Evolutionary conservation across 2,113 vertebrate species (phyloP).

Genomic region (Tringa solitaria): DNA sequence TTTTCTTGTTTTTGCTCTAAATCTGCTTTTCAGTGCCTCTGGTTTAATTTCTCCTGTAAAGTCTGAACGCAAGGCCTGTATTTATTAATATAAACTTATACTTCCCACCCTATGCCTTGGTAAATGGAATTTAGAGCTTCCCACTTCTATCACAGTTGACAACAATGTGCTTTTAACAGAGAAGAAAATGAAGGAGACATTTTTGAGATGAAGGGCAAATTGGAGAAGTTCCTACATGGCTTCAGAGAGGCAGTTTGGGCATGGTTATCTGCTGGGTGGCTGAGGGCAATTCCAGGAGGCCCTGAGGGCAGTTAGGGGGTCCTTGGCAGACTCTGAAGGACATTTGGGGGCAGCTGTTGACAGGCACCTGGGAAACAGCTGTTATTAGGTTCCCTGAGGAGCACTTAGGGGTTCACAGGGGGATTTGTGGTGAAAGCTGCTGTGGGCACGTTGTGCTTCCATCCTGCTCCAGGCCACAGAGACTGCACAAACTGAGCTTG

Average conservation of each 20-base stretch:
- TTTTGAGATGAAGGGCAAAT: not conserved
- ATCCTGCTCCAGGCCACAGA: not conserved
- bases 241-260: not conserved
- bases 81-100: not conserved
- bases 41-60: not conserved
- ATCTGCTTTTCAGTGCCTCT: not conserved
- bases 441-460: fast-evolving
- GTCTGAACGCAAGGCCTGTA: not conserved
- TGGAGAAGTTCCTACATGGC: not conserved
- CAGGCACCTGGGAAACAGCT: not conserved
- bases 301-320: not conserved
- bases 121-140: not conserved
- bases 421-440: not conserved
- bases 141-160: not conserved
- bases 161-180: not conserved
- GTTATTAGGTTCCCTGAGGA: not conserved
- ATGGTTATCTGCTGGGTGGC: not conserved
- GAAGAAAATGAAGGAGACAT: not conserved
- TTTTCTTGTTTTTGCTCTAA: not conserved
- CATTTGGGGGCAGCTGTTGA: not conserved
- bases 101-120: not conserved
- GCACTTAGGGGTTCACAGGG: not conserved
- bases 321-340: not conserved
- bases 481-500: not conserved
- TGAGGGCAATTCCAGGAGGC: not conserved